phyloP scores from a whole-genome alignment of 2,888 invertebrate genomes.

The Gastrophysa polygoni region DNA sequence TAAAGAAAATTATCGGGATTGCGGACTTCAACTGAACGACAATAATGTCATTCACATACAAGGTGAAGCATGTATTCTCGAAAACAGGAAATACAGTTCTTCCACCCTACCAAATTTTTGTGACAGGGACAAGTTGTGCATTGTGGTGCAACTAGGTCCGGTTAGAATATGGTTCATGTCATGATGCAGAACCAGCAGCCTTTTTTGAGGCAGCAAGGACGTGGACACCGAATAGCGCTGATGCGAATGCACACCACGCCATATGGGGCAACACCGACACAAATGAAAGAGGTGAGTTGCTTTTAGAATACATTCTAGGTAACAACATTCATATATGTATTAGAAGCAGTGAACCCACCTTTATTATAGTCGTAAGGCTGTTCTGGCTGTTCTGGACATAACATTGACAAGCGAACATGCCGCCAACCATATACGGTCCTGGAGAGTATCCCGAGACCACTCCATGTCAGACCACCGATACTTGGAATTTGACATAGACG shows the following conservation, averaged over 20 bases:
- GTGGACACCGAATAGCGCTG: background rate
- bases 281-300: constrained; percentile 16
- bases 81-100: background rate
- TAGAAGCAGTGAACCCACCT: constrained; percentile 4
- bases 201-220: background rate
- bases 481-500: too few species aligned
- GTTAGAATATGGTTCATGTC: background rate
- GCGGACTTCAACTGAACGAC: too few species aligned
- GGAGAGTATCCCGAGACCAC: too few species aligned
- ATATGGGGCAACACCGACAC: background rate
- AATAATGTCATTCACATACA: too few species aligned
- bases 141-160: background rate
- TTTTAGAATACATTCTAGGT: constrained; percentile 8
- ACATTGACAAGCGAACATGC: too few species aligned
- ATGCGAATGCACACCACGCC: constrained; percentile 15
- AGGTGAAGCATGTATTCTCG: background rate
- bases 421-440: too few species aligned
- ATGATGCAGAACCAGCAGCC: constrained; percentile 21
- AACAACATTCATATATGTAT: background rate
- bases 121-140: background rate
- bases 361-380: background rate
- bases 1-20: too few species aligned
- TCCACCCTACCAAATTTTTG: background rate
- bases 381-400: background rate
- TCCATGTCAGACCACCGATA: too few species aligned